Evolutionary conservation across 2,113 vertebrate species (phyloP).

Genomic region (Rhizomys pruinosus): DNA sequence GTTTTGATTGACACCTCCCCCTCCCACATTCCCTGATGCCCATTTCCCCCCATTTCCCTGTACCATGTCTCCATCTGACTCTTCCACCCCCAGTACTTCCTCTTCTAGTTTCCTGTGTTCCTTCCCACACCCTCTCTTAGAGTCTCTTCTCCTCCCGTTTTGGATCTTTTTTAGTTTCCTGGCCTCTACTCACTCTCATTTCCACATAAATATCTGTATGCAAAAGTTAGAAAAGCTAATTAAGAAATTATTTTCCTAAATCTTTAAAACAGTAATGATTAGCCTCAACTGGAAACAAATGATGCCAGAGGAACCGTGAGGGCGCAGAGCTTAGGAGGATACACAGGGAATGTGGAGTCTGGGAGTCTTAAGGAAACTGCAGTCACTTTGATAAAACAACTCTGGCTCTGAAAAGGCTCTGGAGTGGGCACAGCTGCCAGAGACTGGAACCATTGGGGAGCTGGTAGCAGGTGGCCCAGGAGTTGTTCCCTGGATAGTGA

Average conservation of each 20-base stretch:
- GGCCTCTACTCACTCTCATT: neutral
- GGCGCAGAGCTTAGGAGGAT: no score
- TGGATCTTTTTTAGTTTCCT: neutral
- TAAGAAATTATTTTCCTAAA: neutral
- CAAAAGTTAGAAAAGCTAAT: neutral
- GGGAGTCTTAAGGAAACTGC: neutral
- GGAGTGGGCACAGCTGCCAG: neutral
- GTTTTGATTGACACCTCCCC: neutral
- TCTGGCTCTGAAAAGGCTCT: no score
- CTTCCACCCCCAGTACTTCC: no score
- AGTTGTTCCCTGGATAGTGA: neutral
- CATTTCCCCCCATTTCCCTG: neutral
- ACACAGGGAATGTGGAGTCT: fast-evolving
- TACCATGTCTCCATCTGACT: no score
- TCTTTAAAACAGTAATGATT: neutral
- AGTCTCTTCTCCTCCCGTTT: neutral
- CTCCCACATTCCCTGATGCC: fast-evolving
- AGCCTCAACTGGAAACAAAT: no score
- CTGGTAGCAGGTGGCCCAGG: neutral
- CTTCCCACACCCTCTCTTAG: fast-evolving
- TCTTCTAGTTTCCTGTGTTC: neutral
- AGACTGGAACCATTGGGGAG: neutral
- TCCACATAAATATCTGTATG: neutral
- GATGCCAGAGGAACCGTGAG: neutral
- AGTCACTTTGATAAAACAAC: no score